Percentiles rank a stretch among this genome's conserved stretches.
phyloP scores from a whole-genome alignment of 2,797 vertebrate genomes.

The Knipowitschia caucasica region DNA sequence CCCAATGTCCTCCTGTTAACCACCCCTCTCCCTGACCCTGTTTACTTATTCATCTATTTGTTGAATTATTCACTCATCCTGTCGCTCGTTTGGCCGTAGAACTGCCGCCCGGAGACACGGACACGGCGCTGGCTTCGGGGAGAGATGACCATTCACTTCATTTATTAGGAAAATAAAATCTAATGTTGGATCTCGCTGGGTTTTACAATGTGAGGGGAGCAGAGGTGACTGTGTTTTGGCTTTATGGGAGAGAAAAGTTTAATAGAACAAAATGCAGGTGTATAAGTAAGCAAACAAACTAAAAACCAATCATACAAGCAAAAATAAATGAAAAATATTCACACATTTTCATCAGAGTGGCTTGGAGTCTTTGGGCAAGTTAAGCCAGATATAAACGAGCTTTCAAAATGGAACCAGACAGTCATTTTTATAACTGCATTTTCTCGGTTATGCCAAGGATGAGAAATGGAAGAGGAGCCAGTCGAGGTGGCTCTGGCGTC shows the following conservation, averaged over 20 bases:
- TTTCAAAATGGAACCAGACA: too few relatives aligned
- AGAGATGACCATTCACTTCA: constrained; percentile 51
- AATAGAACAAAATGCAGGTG: not conserved
- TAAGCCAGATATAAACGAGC: too few relatives aligned
- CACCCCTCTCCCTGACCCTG: constrained; percentile 46
- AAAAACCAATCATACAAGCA: too few relatives aligned
- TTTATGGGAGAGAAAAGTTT: not conserved
- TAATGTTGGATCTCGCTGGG: constrained; percentile 28
- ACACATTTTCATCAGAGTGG: too few relatives aligned
- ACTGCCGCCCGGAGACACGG: constrained; percentile 76
- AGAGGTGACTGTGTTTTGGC: not conserved
- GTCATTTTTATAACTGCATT: too few relatives aligned
- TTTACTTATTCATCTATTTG: constrained; percentile 77
- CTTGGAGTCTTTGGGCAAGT: too few relatives aligned
- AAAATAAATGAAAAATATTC: too few relatives aligned
- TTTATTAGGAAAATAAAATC: constrained; percentile 57
- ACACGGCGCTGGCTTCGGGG: constrained; percentile 45
- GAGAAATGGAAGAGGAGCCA: too few relatives aligned
- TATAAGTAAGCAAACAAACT: not conserved
- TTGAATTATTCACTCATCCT: constrained; percentile 72
- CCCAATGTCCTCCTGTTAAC: constrained; percentile 56
- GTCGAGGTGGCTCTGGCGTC: too few relatives aligned
- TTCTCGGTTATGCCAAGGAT: too few relatives aligned
- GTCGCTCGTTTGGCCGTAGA: constrained; percentile 67
- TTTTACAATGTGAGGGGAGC: constrained; percentile 26